Conservation (phyloP, 2,113 vertebrate species). For the Megaceryle torquata region DNA sequence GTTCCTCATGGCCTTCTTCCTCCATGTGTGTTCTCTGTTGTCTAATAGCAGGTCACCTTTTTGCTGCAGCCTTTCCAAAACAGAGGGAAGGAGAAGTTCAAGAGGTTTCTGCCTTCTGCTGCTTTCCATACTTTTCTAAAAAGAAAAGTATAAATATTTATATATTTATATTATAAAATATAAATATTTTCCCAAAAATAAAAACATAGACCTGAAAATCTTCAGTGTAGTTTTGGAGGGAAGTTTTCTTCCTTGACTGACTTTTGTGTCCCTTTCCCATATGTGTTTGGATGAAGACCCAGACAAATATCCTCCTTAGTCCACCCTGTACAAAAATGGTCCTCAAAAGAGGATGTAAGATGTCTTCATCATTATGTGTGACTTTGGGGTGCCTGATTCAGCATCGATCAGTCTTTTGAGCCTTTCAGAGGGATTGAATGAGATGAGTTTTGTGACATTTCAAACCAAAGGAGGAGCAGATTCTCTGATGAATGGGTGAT, state of each 20-base stretch:
- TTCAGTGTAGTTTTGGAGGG: background rate
- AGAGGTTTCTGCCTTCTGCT: background rate
- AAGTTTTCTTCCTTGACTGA: background rate
- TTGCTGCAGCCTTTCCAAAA: background rate
- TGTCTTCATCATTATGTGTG: rapidly evolving
- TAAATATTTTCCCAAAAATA: background rate
- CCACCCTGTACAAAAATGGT: background rate
- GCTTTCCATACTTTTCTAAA: background rate
- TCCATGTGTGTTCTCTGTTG: background rate
- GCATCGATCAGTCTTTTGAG: background rate
- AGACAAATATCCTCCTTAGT: background rate
- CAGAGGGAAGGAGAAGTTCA: background rate
- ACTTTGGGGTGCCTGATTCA: background rate
- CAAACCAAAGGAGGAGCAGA: background rate
- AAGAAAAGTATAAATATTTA: background rate
- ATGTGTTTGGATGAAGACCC: background rate
- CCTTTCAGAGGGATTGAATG: background rate
- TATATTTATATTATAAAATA: too few relatives aligned
- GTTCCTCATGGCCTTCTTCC: background rate
- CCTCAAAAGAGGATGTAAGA: background rate
- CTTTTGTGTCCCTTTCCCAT: background rate
- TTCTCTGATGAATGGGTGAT: background rate
- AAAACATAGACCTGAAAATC: background rate
- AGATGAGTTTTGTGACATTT: background rate
- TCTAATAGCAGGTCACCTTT: background rate